phyloP scores from a whole-genome alignment of 2,888 invertebrate genomes.

The Furcula furcula region DNA sequence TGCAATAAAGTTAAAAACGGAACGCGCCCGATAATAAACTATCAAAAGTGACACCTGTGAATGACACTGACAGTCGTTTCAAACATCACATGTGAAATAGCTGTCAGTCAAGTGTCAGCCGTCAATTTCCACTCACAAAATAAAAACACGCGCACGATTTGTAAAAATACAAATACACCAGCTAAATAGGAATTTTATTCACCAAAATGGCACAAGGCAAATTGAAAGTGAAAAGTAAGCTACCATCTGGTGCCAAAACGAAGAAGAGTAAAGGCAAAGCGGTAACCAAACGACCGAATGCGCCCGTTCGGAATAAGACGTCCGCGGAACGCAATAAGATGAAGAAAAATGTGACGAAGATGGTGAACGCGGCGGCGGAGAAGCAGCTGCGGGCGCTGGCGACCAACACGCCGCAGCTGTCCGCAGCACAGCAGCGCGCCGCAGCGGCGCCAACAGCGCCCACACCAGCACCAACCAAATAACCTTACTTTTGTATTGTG shows the following conservation, averaged over 20 bases:
- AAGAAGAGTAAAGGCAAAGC: conserved; percentile 79
- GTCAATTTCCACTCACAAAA: neutral
- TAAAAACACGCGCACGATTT: neutral
- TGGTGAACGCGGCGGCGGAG: conserved; percentile 86
- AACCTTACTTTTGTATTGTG: conserved; percentile 15
- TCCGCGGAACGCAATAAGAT: conserved; percentile 83
- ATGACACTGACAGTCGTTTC: conserved; percentile 1
- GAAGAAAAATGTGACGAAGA: conserved; percentile 85
- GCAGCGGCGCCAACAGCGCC: conserved; percentile 66
- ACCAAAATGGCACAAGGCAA: conserved; percentile 85
- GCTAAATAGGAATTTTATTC: neutral
- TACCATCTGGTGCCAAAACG: conserved; percentile 78
- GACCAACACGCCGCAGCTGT: conserved; percentile 71
- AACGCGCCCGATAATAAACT: too few relatives aligned
- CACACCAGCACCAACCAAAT: conserved; percentile 52
- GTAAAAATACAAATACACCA: neutral
- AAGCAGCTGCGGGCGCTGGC: conserved; percentile 84
- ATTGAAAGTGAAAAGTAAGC: conserved; percentile 84
- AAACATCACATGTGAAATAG: neutral
- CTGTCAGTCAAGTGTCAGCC: conserved; percentile 3
- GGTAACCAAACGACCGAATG: conserved; percentile 82
- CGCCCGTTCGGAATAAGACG: conserved; percentile 84
- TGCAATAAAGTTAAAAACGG: too few relatives aligned
- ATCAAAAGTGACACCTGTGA: neutral
- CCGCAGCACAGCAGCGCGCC: conserved; percentile 70